phyloP scores from a whole-genome alignment of 2,888 invertebrate genomes.

The Muscina levida region DNA sequence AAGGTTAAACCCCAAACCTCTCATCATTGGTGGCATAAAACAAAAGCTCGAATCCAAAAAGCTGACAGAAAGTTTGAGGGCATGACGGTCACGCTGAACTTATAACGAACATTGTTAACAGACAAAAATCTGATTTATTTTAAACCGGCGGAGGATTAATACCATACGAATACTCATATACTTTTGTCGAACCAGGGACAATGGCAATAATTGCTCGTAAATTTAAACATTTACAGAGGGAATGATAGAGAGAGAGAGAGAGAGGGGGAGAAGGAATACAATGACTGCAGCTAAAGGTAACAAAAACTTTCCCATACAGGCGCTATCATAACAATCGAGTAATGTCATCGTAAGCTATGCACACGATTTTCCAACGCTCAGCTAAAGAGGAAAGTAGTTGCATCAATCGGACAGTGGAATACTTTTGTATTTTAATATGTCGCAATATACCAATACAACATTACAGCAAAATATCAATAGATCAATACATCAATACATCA shows the following conservation, averaged over 20 bases:
- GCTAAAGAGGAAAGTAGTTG: not conserved
- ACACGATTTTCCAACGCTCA: constrained; percentile 2
- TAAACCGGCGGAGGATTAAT: not conserved
- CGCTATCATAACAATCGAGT: not conserved
- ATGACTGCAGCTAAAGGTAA: constrained; percentile 41
- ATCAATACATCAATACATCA: no score
- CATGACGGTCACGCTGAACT: constrained; percentile 76
- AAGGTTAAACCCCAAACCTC: constrained; percentile 50
- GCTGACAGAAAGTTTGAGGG: constrained; percentile 68
- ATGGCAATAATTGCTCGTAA: constrained; percentile 55
- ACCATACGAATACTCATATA: not conserved
- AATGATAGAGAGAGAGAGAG: not conserved
- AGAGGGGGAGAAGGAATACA: not conserved
- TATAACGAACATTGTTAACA: constrained; percentile 58
- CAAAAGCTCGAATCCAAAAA: constrained; percentile 4
- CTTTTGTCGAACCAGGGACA: constrained; percentile 39
- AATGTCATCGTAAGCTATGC: not conserved
- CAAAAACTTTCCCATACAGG: constrained; percentile 17
- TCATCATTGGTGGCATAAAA: constrained; percentile 7
- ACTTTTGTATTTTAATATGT: no score
- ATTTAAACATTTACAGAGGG: constrained; percentile 27
- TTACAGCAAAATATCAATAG: no score
- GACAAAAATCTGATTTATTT: constrained; percentile 38
- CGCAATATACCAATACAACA: no score
- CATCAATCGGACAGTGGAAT: no score